phyloP scores from a whole-genome alignment of 2,888 invertebrate genomes.

The Melitaea athalia region DNA sequence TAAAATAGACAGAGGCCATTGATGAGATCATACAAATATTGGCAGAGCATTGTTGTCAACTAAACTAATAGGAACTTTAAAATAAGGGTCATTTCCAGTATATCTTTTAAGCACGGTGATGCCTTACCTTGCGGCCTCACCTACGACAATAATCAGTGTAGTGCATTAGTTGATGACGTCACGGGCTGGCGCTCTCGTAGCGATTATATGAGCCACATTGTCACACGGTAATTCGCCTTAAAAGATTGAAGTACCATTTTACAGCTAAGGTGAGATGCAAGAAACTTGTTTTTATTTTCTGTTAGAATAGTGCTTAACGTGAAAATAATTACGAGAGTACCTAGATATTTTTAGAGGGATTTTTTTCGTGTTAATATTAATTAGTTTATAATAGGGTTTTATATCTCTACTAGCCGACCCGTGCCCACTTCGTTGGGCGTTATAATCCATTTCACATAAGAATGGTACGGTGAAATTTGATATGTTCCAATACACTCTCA shows the following conservation, averaged over 20 bases:
- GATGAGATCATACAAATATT: no score
- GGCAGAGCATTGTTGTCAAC: no score
- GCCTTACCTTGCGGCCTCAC: constrained; percentile 47
- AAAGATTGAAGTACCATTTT: constrained; percentile 68
- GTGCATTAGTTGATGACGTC: constrained; percentile 79
- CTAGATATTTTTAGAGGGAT: neutral
- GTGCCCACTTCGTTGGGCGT: no score
- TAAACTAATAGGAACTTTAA: no score
- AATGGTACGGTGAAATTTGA: no score
- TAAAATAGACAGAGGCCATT: no score
- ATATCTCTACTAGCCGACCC: no score
- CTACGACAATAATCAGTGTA: constrained; percentile 57
- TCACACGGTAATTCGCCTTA: constrained; percentile 61
- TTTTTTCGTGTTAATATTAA: neutral
- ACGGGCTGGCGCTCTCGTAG: constrained; percentile 54
- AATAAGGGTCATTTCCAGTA: constrained; percentile 45
- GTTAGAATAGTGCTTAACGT: neutral
- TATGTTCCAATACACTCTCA: no score
- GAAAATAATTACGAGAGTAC: neutral
- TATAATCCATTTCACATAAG: no score
- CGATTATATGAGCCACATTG: constrained; percentile 47
- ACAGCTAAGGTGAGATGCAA: constrained; percentile 49
- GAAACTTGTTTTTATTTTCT: constrained; percentile 42
- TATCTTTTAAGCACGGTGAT: constrained; percentile 12
- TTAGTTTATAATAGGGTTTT: neutral